Base-by-base conservation (phyloP, 2,888 invertebrate species). In the Leptothorax acervorum region DNA sequence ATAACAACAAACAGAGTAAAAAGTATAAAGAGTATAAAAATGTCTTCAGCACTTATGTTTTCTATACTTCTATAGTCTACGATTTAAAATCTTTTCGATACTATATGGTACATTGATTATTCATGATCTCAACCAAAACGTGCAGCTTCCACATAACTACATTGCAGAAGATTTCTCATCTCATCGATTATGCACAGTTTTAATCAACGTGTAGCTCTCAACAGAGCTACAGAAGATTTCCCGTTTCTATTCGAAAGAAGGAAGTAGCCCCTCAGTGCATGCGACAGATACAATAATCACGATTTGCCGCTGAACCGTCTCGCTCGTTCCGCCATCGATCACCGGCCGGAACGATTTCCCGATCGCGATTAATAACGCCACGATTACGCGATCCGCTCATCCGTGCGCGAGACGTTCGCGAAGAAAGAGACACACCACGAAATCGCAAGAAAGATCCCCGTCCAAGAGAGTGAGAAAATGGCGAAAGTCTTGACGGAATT, bases 341-440 rank as follows among this genome's bases (percentile, higher is more conserved):
- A 87, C 84, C 87, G 76, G 45, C 79, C 83, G 86, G 78, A 87
- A 85, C 88, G 87, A 88, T 87, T 91, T 87, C 88, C 87, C 88
- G 89, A 89, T 88, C 86, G 87, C 89, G 86, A 90, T 91, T 89
- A 90, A 89, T 87, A 87, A 88, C 84, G 35, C 63, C 53, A 23
- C 85, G 74, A 86, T 86, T 75, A 76, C 31, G 28, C 71, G 76
- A 82, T 48, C 57, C 71, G 82, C 11, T 66, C 60, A 53, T 65
- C 60, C 76, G 31, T 84, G 55, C n/a, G 12, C 57, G 65, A 42
- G n/a, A 5, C 65, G 23, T 23, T 42, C 42, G 42, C n/a, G 53
- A 45, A 60, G 8, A 51, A 68, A 12, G 42, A 51, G 78, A 73
- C 55, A 57, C 28, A n/a, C 48, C 48, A 12, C 42, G 0, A 65